Evolutionary conservation across 2,888 invertebrate genomes (phyloP), one percentile per base, ranked within the genome.

Genomic region (Salticus scenicus): DNA sequence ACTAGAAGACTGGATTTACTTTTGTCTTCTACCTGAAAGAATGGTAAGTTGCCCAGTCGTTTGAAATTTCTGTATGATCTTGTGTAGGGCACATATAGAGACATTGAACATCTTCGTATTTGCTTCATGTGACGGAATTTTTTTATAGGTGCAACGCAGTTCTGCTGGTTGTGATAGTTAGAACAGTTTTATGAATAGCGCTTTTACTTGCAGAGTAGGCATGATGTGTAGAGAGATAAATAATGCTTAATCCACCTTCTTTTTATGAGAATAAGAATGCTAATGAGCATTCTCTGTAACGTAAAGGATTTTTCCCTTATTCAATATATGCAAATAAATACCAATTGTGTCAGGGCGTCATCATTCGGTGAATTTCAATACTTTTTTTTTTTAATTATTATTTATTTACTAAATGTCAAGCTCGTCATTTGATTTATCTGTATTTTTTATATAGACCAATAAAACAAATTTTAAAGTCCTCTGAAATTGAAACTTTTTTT

Each of bases 61-160:
- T 67, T 67, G 31, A 76, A 47, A 76, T 76, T 69, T 67, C 47
- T 76, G 41, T 42, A 66, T 76, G 42, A 75, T 75, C 27, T 76
- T 76, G 67, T 47, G n/a, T 66, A 10, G 31, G 24, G 30, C 51
- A 51, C 28, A 0, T n/a, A n/a, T 67, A n/a, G 27, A 78, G 37
- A 78, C 70, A 63, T 33, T 78, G 37, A 37, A 31, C 33, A 2
- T 51, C 30, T 66, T 66, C 69, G 47, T 69, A 67, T 24, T 30
- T 31, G 42, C 42, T 47, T 47, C 42, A 14, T 47, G 17, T 14
- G 17, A 47, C 7, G 42, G 42, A 47, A 47, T 47, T 47, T 17
- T 47, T 47, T 47, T 10, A 47, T 2, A 5, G 17, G 10, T 47
- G 17, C 42, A 67, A 30, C 47, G 24, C 0, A 67, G 0, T 78